phyloP scores from a whole-genome alignment of 2,797 vertebrate genomes.

The Periparus ater region DNA sequence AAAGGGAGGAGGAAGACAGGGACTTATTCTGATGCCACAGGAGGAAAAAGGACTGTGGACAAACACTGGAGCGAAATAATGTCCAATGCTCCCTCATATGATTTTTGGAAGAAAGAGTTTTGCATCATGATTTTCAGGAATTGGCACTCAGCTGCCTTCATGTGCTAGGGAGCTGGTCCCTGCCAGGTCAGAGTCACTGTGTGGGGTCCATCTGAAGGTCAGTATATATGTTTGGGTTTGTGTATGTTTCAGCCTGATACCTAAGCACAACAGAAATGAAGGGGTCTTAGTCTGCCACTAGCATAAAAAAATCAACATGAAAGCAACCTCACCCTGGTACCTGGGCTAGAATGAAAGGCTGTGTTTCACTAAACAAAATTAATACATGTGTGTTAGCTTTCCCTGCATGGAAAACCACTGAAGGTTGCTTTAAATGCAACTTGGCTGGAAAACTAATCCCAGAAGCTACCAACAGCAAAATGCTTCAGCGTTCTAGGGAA shows the following conservation, averaged over 20 bases:
- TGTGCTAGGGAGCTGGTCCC: neutral
- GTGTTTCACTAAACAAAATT: neutral
- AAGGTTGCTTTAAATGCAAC: neutral
- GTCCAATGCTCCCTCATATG: neutral
- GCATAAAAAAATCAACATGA: neutral
- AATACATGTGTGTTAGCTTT: neutral
- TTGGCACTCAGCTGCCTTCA: rapidly evolving
- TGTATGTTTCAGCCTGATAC: neutral
- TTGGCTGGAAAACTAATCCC: neutral
- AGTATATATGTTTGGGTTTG: neutral
- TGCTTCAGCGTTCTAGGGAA: neutral
- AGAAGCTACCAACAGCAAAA: neutral
- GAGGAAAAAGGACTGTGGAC: neutral
- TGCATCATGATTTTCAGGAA: neutral
- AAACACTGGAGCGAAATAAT: neutral
- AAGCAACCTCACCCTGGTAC: neutral
- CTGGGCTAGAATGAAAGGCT: neutral
- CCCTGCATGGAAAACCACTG: neutral
- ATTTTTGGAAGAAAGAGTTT: neutral
- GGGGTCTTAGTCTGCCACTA: neutral
- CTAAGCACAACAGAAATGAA: neutral
- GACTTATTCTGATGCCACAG: neutral
- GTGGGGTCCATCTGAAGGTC: neutral
- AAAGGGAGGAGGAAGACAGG: neutral
- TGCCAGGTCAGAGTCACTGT: neutral